Conservation (phyloP, 2,888 invertebrate species). For the Steinernema scapterisci region DNA sequence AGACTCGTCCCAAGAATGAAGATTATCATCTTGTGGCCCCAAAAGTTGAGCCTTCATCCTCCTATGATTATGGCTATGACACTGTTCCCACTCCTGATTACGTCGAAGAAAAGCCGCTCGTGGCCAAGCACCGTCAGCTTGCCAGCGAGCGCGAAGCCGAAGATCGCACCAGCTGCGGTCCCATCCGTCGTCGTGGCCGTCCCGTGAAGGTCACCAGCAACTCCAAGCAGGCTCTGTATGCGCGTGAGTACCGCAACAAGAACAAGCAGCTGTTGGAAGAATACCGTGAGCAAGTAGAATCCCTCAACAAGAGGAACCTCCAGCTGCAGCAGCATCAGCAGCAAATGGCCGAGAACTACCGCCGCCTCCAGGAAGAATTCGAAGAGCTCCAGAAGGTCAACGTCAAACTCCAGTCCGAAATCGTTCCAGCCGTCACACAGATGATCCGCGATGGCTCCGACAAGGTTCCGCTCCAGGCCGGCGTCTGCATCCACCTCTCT, state of each 20-base stretch:
- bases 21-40: neutral
- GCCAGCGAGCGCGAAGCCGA: neutral
- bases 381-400: constrained; percentile 11
- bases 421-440: neutral
- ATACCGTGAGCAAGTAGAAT: neutral
- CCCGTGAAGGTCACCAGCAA: constrained; percentile 46
- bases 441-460: neutral
- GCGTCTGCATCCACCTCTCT: constrained; percentile 16
- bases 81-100: neutral
- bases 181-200: constrained; percentile 40
- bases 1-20: neutral
- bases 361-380: neutral
- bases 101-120: constrained; percentile 9
- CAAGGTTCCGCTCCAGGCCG: neutral
- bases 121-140: constrained; percentile 11
- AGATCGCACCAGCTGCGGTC: neutral
- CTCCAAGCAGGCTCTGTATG: constrained; percentile 55
- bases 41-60: constrained; percentile 1
- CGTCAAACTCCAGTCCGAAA: constrained; percentile 16
- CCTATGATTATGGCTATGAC: neutral
- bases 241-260: constrained; percentile 54
- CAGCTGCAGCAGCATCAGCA: neutral
- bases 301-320: neutral
- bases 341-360: constrained; percentile 6
- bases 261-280: constrained; percentile 45